Conservation (phyloP, 2,888 invertebrate species). For the Mechanitis messenoides region DNA sequence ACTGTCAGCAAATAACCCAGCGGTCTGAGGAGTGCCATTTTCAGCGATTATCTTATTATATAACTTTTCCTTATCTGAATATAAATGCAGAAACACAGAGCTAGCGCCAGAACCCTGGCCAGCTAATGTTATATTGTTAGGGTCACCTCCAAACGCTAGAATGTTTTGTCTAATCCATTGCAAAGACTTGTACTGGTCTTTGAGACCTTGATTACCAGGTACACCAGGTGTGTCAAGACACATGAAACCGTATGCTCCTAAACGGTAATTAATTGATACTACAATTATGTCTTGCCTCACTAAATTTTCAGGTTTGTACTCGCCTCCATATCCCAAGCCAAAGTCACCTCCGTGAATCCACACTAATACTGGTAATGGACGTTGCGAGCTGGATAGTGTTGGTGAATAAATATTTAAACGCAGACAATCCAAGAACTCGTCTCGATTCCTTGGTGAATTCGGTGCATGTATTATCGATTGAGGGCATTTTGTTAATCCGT, state of each 20-base stretch:
- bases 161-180: conserved; percentile 61
- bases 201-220: conserved; percentile 66
- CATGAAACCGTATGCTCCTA: conserved; percentile 68
- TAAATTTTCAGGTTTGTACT: conserved; percentile 48
- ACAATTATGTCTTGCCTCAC: conserved; percentile 58
- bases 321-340: conserved; percentile 45
- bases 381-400: conserved; percentile 47
- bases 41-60: conserved; percentile 59
- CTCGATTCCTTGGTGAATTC: conserved; percentile 33
- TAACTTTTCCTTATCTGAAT: conserved; percentile 57
- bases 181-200: conserved; percentile 62
- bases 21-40: conserved; percentile 61
- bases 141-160: conserved; percentile 63
- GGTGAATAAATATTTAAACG: conserved; percentile 78
- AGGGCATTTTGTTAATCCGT: conserved; percentile 55
- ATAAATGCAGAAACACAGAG: conserved; percentile 59
- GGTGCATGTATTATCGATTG: conserved; percentile 37
- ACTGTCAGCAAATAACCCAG: conserved; percentile 54
- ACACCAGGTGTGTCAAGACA: conserved; percentile 56
- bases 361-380: conserved; percentile 60
- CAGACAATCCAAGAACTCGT: conserved; percentile 76
- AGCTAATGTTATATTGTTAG: conserved; percentile 60
- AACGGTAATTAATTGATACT: conserved; percentile 62
- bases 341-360: conserved; percentile 68
- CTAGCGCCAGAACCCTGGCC: conserved; percentile 62